Evolutionary conservation across 64 coral and sea anemone genomes (phyloP).

Genomic region (Acropora tenuis): DNA sequence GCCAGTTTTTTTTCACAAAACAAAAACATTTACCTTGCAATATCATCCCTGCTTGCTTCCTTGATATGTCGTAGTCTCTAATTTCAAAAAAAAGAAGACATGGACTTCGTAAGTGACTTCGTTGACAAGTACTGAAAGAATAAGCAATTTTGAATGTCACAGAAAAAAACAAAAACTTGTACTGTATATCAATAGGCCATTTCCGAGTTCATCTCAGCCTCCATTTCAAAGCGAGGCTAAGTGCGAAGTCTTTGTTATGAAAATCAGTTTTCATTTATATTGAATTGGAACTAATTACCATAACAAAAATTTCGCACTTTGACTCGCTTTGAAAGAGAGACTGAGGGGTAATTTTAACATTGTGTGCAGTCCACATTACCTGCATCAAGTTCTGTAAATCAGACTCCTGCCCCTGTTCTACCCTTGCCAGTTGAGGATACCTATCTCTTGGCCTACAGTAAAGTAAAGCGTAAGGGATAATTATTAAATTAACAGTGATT

Average conservation of each 20-base stretch:
- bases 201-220: too few species aligned
- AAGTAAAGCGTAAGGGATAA: not conserved
- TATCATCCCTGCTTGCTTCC: slow-evolving; percentile 45
- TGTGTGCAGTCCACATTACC: not conserved
- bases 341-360: not conserved
- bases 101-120: too few species aligned
- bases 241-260: too few species aligned
- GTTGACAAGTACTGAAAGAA: too few species aligned
- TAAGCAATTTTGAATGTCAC: too few species aligned
- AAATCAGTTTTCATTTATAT: too few species aligned
- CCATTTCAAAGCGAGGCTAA: too few species aligned
- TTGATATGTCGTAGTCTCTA: slow-evolving; percentile 61
- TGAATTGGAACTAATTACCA: too few species aligned
- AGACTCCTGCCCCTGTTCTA: not conserved
- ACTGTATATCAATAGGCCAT: too few species aligned
- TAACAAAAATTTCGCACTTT: too few species aligned
- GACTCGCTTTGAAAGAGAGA: too few species aligned
- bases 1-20: not conserved
- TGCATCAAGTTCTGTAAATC: slow-evolving; percentile 49
- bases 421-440: not conserved
- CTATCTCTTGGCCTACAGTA: slow-evolving; percentile 12
- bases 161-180: too few species aligned
- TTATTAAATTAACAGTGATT: not conserved
- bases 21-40: slow-evolving; percentile 24
- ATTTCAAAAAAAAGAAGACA: not conserved